Conservation (phyloP, 2,888 invertebrate genomes). For the Apotomis turbidana region DNA sequence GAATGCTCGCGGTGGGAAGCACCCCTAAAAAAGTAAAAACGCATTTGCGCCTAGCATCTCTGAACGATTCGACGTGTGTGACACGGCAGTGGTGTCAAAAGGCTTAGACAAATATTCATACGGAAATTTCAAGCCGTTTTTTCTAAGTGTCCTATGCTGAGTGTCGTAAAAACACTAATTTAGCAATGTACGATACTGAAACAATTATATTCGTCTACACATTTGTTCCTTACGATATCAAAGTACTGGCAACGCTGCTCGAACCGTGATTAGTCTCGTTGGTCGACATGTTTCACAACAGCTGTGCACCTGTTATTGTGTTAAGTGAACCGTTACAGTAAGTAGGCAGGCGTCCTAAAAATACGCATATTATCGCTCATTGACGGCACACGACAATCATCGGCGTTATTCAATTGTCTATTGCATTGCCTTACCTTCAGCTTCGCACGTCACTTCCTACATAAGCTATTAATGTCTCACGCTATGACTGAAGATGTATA, state of each 20-base stretch:
- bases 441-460: conserved; percentile 20
- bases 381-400: conserved; percentile 17
- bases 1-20: too few species aligned
- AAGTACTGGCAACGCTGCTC: conserved; percentile 20
- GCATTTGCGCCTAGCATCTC: too few species aligned
- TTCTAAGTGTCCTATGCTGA: too few species aligned
- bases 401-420: conserved; percentile 32
- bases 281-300: conserved; percentile 70
- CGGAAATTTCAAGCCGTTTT: too few species aligned
- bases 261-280: conserved; percentile 52
- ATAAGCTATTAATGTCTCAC: conserved; percentile 18
- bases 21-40: too few species aligned
- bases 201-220: not conserved
- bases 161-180: too few species aligned
- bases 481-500: conserved; percentile 1
- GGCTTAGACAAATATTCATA: too few species aligned
- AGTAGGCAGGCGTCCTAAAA: conserved; percentile 35
- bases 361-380: conserved; percentile 36
- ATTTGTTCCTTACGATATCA: not conserved
- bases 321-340: conserved; percentile 66
- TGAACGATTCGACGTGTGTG: too few species aligned
- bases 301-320: conserved; percentile 66
- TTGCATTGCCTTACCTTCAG: conserved; percentile 19
- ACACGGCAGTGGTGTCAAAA: too few species aligned
- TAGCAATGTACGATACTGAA: too few species aligned